Evolutionary conservation across 2,888 invertebrate species (phyloP), one percentile per base, ranked within the genome.

Genomic region (Tenthredo mesomela): DNA sequence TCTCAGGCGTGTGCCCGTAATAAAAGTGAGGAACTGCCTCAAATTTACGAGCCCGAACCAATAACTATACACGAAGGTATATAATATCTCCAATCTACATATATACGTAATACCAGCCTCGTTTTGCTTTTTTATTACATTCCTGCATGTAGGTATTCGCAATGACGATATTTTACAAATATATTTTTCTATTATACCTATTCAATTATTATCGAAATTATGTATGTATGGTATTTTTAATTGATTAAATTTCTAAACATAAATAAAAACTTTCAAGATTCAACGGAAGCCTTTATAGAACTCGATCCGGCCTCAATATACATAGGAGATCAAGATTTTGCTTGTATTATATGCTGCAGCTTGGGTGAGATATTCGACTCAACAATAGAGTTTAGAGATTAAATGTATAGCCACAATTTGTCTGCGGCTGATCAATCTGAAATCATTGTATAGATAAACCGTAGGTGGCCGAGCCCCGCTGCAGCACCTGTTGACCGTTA

Each of bases 401-500:
- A 54, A 40, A 61, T 61, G 40, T 21, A 80, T 61, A 40, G 40
- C 33, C 40, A 40, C 80, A 80, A 80, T 80, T 80, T 61, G 61
- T 80, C 80, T 80, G 58, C 58, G 80, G n/a, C 61, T 21, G 80
- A 61, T 61, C n/a, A 21, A 80, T 80, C 61, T 61, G 18, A 58
- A 61, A 80, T 80, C 80, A 58, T 29, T 61, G 37, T 61, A 40
- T 61, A 80, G 80, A 80, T 80, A 80, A 61, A 61, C 61, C 58
- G 80, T 80, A 80, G 80, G 80, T 80, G 80, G 80, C 80, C 80
- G 40, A 80, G 58, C 61, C 40, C 40, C n/a, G n/a, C n/a, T n/a
- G n/a, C n/a, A 21, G 80, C 80, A 80, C 80, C 80, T 80, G 80
- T 80, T 80, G 58, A 80, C 58, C 80, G 80, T 80, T 80, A 40